Base-by-base conservation (phyloP, 1,140 invertebrate species). In the Pseudomyrmex pallidus region DNA sequence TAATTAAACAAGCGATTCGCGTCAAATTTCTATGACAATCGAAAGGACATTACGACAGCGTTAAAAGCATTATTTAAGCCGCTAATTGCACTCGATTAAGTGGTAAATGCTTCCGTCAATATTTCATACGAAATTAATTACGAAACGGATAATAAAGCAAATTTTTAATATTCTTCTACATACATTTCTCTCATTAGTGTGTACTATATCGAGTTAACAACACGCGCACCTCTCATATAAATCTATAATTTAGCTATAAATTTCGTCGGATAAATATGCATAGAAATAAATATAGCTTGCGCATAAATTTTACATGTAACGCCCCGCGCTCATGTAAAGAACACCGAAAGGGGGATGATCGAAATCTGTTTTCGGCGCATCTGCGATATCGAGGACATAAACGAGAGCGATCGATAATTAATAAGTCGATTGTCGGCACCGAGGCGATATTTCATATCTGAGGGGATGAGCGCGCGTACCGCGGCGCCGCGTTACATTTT, bases 21-120 rank as follows among this genome's bases (percentile, higher is more conserved):
- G 67, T 80, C 59, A 82, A 83, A 87, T 82, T 82, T 72, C 62
- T 82, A 74, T 62, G 50, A 44, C 74, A 76, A 74, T 85, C 66
- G 56, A 83, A 78, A 87, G 35, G 82, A 73, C 83, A 76, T 85
- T 44, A 10, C 61, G 17, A n/a, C n/a, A 66, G 52, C 50, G 74
- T 68, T 68, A 68, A 77, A 56, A 77, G 74, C 74, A 50, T 74
- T 74, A 82, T 73, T 73, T 82, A 74, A 82, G 56, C 46, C 68
- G 52, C 59, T 80, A 72, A 80, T 52, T 59, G 57, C 22, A 8
- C 13, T 25, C 46, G 46, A 35, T 54, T 76, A 66, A 67, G 48
- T 64, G 46, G 48, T 67, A 67, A 77, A 67, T 76, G 74, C 48
- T 76, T 66, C 63, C 74, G 74, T 77, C 74, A 67, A 76, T 77